A percentile compares a stretch with the other conserved stretches of the same genome.
These are phyloP conservation scores for Megaustenia siamemsis DNA, from an alignment of 2,888 invertebrate species.

Conservation along the genomic window DNA sequence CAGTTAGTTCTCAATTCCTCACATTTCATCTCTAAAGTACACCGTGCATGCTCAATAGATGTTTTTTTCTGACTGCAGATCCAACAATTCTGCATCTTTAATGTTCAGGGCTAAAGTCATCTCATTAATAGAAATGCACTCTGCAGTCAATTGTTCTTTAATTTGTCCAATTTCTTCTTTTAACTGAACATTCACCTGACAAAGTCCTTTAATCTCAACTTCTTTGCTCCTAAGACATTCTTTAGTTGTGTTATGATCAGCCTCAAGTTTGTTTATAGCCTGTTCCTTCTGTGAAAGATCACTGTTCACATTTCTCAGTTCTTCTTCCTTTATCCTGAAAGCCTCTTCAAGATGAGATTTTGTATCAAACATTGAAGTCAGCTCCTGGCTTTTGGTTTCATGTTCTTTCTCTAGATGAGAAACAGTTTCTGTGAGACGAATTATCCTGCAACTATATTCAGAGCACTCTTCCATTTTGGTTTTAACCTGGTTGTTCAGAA, in stretches of 20 bases:
- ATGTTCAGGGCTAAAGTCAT: background rate
- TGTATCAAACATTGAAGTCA: background rate
- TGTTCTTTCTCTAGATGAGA: background rate
- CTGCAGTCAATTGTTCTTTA: background rate
- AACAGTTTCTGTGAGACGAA: background rate
- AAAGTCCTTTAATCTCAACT: background rate
- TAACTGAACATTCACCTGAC: background rate
- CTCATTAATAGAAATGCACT: background rate
- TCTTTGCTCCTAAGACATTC: background rate
- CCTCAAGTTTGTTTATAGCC: background rate
- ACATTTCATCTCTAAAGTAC: background rate
- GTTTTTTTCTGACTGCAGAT: background rate
- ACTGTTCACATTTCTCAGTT: conserved; percentile 12
- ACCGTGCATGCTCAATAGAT: background rate
- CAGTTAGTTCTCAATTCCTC: background rate
- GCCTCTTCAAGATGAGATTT: conserved; percentile 32
- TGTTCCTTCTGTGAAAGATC: conserved; percentile 12
- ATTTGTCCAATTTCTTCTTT: background rate
- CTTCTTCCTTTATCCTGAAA: conserved; percentile 25
- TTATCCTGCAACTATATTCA: background rate
- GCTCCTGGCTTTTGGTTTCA: background rate
- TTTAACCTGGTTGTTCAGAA: background rate
- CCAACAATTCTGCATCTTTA: conserved; percentile 4
- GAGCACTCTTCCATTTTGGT: background rate
- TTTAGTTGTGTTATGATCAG: background rate